These are phyloP conservation scores for Caenorhabditis doughertyi DNA, from an alignment of 2,888 invertebrate genomes.

Conservation along the genomic window DNA sequence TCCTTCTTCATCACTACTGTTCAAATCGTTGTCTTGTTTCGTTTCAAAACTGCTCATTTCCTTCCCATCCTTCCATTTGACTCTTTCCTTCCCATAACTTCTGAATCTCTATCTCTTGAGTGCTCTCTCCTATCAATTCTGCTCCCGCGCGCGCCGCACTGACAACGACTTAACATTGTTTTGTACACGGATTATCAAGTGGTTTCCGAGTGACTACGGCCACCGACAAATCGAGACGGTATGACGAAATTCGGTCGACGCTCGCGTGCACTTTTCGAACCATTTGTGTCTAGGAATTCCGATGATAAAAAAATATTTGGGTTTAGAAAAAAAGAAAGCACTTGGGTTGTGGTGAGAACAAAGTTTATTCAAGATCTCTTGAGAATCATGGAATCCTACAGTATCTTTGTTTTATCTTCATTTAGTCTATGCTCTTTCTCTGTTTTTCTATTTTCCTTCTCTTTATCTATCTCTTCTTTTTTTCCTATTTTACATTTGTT, in stretches of 20 bases:
- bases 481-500: slow-evolving; percentile 8
- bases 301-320: background rate
- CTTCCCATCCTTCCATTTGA: background rate
- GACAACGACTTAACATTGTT: slow-evolving; percentile 69
- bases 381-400: background rate
- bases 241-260: slow-evolving; percentile 35
- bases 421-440: slow-evolving; percentile 11
- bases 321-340: slow-evolving; percentile 4
- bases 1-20: slow-evolving; percentile 17
- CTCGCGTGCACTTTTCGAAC: slow-evolving; percentile 45
- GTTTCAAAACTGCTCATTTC: slow-evolving; percentile 34
- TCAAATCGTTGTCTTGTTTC: slow-evolving; percentile 6
- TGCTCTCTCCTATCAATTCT: slow-evolving; percentile 37
- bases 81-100: background rate
- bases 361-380: slow-evolving; percentile 19
- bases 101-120: slow-evolving; percentile 44
- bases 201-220: slow-evolving; percentile 60
- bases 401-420: background rate
- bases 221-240: slow-evolving; percentile 32
- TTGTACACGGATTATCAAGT: slow-evolving; percentile 71
- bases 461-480: background rate
- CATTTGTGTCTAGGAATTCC: slow-evolving; percentile 37
- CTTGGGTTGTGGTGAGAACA: slow-evolving; percentile 18
- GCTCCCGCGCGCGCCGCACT: slow-evolving; percentile 22
- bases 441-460: slow-evolving; percentile 3